Conservation (phyloP, 2,888 invertebrate genomes). For the Vesta saturnalis region DNA sequence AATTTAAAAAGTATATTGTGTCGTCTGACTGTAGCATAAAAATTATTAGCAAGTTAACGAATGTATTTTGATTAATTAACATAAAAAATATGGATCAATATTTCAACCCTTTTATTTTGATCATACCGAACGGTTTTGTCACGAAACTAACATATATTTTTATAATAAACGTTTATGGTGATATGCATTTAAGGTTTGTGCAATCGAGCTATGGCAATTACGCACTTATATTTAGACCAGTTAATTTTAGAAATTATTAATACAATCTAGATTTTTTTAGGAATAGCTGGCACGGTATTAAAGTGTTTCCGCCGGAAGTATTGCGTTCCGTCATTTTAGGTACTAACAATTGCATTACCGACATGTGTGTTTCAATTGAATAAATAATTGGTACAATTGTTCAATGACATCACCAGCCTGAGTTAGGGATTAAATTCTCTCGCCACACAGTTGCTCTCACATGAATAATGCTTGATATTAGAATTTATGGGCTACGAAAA, state of each 20-base stretch:
- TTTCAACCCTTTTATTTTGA: not conserved
- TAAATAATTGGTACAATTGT: conserved; percentile 12
- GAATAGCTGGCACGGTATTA: conserved; percentile 18
- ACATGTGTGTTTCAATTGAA: conserved; percentile 14
- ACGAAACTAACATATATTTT: not conserved
- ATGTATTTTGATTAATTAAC: not conserved
- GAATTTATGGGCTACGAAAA: not conserved
- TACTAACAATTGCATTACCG: conserved; percentile 2
- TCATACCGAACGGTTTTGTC: not conserved
- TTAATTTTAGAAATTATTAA: conserved; percentile 14
- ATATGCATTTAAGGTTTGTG: not conserved
- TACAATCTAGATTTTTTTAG: conserved; percentile 16
- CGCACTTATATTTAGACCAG: conserved; percentile 1
- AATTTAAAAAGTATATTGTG: too few species aligned
- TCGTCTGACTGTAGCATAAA: too few species aligned
- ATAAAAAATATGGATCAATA: too few species aligned
- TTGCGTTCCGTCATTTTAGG: conserved; percentile 22
- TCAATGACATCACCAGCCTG: conserved; percentile 11
- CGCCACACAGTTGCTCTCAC: conserved; percentile 2
- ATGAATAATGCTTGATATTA: not conserved
- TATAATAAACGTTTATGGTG: not conserved
- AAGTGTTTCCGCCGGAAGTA: conserved; percentile 32
- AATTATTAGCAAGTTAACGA: too few species aligned
- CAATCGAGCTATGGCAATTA: not conserved
- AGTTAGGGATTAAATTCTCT: not conserved